Base-by-base conservation (phyloP, 1,140 invertebrate genomes). In the Bradynema listronoti region DNA sequence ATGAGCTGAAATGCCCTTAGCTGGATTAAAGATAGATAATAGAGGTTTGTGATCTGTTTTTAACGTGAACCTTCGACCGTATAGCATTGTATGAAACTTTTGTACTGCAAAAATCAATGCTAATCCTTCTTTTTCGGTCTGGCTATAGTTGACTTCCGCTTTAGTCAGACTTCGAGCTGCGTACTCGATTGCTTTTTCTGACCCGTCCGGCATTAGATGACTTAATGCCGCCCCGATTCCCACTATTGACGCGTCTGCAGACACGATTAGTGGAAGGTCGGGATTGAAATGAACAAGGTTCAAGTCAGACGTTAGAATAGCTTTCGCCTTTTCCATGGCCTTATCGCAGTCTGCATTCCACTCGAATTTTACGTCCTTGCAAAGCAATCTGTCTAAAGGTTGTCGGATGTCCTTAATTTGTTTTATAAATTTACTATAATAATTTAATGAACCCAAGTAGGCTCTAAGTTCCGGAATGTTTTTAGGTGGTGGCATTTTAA, bases 121-220 rank as follows among this genome's bases (percentile, higher is more conserved):
- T 59, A 55, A 55, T 3, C 53, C 53, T 75, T 85, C 83, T 65
- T 79, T 82, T 32, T 85, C 81, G 27, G 82, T 80, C 58, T 81
- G 79, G 7, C 78, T 58, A 50, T 84, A 83, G 51, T 79, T 82
- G 64, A 71, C 62, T 65, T 84, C 79, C 4, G 80, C 65, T 32
- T 68, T 41, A 16, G 67, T 71, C 32, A 84, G 65, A 0, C 75
- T 74, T 45, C 78, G 63, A 7, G 82, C 83, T 9, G 75, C 80
- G 69, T 70, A 65, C 33, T 51, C 53, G 25, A 83, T 77, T 1
- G 81, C 80, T 61, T 62, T 60, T 65, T 82, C 79, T 1, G 34
- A 36, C 14, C 71, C 75, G 62, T 80, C 71, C 19, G 62, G 14
- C n/a, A 77, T 66, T 1, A 45, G 61, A 58, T 84, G 82, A 2